These are phyloP conservation scores for Holocentrus rufus DNA, from an alignment of 2,797 vertebrate species.

Conservation along the genomic window DNA sequence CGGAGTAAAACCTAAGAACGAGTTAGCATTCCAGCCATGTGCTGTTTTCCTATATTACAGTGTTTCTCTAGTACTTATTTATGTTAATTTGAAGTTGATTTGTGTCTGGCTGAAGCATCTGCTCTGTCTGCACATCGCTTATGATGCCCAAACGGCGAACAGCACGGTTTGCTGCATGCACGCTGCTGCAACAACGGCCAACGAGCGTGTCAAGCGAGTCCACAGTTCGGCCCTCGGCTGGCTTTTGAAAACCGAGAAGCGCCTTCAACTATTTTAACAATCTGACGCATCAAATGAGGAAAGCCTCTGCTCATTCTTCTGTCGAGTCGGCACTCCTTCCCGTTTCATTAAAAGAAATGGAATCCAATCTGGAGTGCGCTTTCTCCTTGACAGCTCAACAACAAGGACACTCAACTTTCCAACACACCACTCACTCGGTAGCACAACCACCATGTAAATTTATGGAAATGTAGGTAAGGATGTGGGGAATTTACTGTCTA, in stretches of 20 bases:
- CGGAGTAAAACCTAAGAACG: background rate
- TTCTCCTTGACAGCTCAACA: slow-evolving; percentile 66
- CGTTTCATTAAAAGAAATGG: slow-evolving; percentile 28
- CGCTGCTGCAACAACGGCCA: too few species aligned
- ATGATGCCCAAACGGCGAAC: slow-evolving; percentile 31
- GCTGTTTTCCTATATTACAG: background rate
- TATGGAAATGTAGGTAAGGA: slow-evolving; percentile 62
- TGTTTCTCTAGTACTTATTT: slow-evolving; percentile 13
- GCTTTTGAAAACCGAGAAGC: too few species aligned
- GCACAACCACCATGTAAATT: slow-evolving; percentile 62
- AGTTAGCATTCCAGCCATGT: background rate
- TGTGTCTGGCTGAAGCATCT: slow-evolving; percentile 13
- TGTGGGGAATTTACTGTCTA: slow-evolving; percentile 47
- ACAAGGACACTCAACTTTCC: slow-evolving; percentile 64
- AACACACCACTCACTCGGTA: slow-evolving; percentile 40
- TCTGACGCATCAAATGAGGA: slow-evolving; percentile 47
- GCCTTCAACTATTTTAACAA: slow-evolving; percentile 45
- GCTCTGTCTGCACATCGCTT: slow-evolving; percentile 16
- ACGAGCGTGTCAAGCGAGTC: slow-evolving; percentile 23
- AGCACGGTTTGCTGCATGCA: too few species aligned
- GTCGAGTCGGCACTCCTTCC: slow-evolving; percentile 20
- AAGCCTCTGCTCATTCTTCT: background rate
- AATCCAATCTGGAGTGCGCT: slow-evolving; percentile 24
- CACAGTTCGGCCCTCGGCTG: slow-evolving; percentile 7
- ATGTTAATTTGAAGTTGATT: background rate